Base-by-base conservation (phyloP, 2,797 vertebrate species). In the Ctenopoma multispine region DNA sequence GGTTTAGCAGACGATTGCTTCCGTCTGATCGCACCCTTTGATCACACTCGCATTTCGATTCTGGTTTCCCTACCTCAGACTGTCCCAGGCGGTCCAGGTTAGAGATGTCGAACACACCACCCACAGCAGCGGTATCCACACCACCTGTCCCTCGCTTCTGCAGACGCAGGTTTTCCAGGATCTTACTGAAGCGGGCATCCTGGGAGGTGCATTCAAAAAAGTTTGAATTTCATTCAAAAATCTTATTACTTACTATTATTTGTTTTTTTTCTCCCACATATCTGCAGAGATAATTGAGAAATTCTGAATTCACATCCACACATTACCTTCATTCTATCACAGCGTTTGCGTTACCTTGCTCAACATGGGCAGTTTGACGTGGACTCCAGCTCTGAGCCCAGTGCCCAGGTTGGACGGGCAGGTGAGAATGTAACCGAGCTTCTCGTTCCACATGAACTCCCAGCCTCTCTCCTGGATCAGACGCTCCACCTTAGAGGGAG, bases 371-470 rank as follows among this genome's bases (percentile, higher is more conserved):
- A 99, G 94, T 53, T 96, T 98, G 92, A 99, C 94, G 69, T 99
- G 98, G 59, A 99, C 98, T 0, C 98, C 97, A 0, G 98, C 98
- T 48, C 98, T 94, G 67, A 99, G 95, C 5, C 98, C 98, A 0
- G 98, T 99, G 85, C 98, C 98, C 87, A 99, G 93, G 93, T 99
- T 99, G 78, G 98, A 99, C 1, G 98, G 98, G 80, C 97, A 99
- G 63, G 97, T 97, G 75, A 99, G 94, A 92, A 99, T 78, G 91
- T 99, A 99, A 5, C 98, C 98, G 64, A 99, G 92, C 23, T 85
- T 92, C 82, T 99, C 96, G 0, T 96, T 99, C 97, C 98, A 99
- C 98, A 99, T 99, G 90, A 99, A 99, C 91, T 99, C 98, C 97
- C 97, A 99, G 78, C 98, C 98, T 81, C 92, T 95, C 80, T 99